A percentile compares a stretch with the other conserved stretches of the same genome.
phyloP scores from a whole-genome alignment of 1,140 invertebrate genomes.

The Leptinotarsa lineolata region DNA sequence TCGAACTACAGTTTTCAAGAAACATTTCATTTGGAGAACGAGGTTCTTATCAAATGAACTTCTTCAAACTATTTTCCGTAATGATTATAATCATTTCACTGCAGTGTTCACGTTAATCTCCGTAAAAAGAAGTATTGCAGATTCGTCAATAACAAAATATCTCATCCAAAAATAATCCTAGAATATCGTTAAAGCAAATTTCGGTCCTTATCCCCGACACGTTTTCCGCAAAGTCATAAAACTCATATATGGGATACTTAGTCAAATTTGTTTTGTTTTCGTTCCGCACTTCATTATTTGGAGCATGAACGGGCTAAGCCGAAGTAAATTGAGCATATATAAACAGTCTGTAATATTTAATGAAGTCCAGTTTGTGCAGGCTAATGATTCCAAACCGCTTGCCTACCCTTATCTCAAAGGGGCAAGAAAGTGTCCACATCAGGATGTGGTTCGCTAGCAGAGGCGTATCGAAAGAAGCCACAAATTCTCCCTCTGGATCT shows the following conservation, averaged over 20 bases:
- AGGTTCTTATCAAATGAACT: no score
- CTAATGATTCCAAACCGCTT: slow-evolving; percentile 2
- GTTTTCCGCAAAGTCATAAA: background rate
- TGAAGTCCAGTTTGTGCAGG: slow-evolving; percentile 7
- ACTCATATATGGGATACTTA: background rate
- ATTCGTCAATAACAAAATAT: no score
- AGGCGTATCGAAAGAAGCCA: slow-evolving; percentile 1
- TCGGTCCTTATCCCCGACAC: background rate
- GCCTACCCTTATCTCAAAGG: background rate
- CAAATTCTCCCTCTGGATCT: background rate
- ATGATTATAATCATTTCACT: no score
- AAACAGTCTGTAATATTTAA: slow-evolving; percentile 9
- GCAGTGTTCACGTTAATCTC: no score
- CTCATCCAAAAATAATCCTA: no score
- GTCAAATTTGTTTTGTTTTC: slow-evolving; percentile 1
- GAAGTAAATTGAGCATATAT: slow-evolving; percentile 3
- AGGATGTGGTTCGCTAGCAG: background rate
- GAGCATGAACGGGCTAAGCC: background rate
- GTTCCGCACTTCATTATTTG: background rate
- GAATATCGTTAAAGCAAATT: no score
- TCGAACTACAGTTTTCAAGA: no score
- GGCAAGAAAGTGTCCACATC: slow-evolving; percentile 7
- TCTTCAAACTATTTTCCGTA: no score
- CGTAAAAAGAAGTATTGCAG: no score
- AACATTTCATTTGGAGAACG: no score